Evolutionary conservation across 2,113 vertebrate genomes (phyloP).

Genomic region (Triplophysa dalaica): DNA sequence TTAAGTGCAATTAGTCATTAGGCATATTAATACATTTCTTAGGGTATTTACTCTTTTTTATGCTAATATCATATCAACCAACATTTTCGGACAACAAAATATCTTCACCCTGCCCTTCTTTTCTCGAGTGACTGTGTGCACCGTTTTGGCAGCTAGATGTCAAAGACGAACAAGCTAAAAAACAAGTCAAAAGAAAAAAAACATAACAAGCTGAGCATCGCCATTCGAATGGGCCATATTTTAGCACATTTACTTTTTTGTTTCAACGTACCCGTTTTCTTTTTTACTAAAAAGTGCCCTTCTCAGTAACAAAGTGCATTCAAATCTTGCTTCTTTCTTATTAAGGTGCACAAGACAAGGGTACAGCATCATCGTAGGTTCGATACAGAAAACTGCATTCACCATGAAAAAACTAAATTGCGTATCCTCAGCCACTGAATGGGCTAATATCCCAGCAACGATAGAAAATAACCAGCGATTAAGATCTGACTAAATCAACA

Average conservation of each 20-base stretch:
- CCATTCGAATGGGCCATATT: conserved; percentile 47
- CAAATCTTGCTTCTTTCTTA: conserved; percentile 66
- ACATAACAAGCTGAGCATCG: conserved; percentile 51
- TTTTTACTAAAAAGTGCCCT: conserved; percentile 73
- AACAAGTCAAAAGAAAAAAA: conserved; percentile 44
- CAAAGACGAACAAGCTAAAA: conserved; percentile 53
- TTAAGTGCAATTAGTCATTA: conserved; percentile 75
- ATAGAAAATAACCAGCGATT: neutral
- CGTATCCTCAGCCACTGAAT: neutral
- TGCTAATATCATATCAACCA: conserved; percentile 45
- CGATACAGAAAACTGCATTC: conserved; percentile 40
- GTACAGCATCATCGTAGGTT: conserved; percentile 54
- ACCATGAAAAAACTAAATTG: conserved; percentile 17
- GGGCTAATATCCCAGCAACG: neutral
- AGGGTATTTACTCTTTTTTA: conserved; percentile 46
- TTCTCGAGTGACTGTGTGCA: conserved; percentile 49
- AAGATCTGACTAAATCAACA: conserved; percentile 9
- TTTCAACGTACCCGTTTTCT: conserved; percentile 77
- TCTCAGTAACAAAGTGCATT: conserved; percentile 79
- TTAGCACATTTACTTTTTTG: conserved; percentile 67
- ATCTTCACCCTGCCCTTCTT: conserved; percentile 42
- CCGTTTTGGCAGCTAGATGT: conserved; percentile 72
- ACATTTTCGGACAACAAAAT: conserved; percentile 44
- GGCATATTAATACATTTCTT: conserved; percentile 53
- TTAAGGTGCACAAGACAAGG: conserved; percentile 70